Percentiles rank a stretch among this genome's conserved stretches.
Conservation (phyloP, 2,113 vertebrate species). For the Trematocara nigrifrons region DNA sequence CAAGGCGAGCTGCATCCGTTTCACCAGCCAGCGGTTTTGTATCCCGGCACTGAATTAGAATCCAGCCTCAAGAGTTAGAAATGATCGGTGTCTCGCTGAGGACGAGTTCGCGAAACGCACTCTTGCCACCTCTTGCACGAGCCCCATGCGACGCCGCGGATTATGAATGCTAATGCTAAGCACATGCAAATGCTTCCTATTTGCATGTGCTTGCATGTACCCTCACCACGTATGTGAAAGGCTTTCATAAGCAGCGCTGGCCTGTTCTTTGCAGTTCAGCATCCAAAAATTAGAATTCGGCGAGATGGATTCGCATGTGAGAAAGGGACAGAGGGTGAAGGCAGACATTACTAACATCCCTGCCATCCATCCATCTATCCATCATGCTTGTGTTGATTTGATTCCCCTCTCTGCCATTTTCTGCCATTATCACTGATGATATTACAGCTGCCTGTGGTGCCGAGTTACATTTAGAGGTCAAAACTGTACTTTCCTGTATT, state of each 20-base stretch:
- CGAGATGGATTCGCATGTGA: not conserved
- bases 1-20: not conserved
- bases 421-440: slow-evolving; percentile 58
- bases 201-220: slow-evolving; percentile 44
- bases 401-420: slow-evolving; percentile 49
- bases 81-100: not conserved
- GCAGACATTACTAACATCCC: slow-evolving; percentile 12
- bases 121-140: not conserved
- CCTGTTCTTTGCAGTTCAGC: not conserved
- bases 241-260: slow-evolving; percentile 22
- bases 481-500: slow-evolving; percentile 54
- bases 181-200: not conserved
- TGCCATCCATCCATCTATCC: slow-evolving; percentile 24
- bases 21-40: not conserved
- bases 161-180: slow-evolving; percentile 39
- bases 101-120: not conserved
- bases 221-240: slow-evolving; percentile 16
- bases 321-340: slow-evolving; percentile 23
- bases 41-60: not conserved
- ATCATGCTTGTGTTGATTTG: slow-evolving; percentile 44
- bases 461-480: slow-evolving; percentile 56
- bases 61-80: not conserved
- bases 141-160: not conserved
- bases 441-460: slow-evolving; percentile 46
- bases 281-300: slow-evolving; percentile 42